These are phyloP conservation scores for Pantherophis vulpinus DNA, from an alignment of 2,797 vertebrate genomes.

Conservation along the genomic window DNA sequence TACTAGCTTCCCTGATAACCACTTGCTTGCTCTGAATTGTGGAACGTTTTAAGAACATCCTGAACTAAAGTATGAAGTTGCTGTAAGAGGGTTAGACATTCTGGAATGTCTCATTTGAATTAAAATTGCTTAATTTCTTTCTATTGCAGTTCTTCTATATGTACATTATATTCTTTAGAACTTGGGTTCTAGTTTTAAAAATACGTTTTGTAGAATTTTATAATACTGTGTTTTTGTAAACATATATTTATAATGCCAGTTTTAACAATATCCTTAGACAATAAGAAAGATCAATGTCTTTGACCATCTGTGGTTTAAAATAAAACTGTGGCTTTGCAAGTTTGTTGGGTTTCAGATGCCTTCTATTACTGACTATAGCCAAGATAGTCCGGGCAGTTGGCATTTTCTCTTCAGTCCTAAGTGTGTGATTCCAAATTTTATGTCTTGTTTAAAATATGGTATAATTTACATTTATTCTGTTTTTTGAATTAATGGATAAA, in stretches of 20 bases:
- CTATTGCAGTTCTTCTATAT: not conserved
- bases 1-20: conserved; percentile 86
- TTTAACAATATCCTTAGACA: conserved; percentile 1
- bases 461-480: conserved; percentile 10
- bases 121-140: conserved; percentile 29
- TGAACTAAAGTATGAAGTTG: conserved; percentile 73
- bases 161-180: not conserved
- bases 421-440: not conserved
- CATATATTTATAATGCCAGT: not conserved
- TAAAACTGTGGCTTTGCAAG: not conserved
- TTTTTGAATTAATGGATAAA: not conserved
- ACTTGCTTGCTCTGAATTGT: conserved; percentile 81
- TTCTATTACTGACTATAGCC: not conserved
- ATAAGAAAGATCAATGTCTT: fast-evolving
- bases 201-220: not conserved
- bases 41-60: conserved; percentile 79
- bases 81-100: conserved; percentile 68
- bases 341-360: not conserved
- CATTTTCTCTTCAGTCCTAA: not conserved
- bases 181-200: not conserved
- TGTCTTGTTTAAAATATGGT: conserved; percentile 18
- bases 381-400: not conserved
- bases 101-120: conserved; percentile 60
- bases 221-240: not conserved
- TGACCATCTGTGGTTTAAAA: not conserved